phyloP scores from a whole-genome alignment of 2,113 vertebrate genomes.

The Saguinus imperator region DNA sequence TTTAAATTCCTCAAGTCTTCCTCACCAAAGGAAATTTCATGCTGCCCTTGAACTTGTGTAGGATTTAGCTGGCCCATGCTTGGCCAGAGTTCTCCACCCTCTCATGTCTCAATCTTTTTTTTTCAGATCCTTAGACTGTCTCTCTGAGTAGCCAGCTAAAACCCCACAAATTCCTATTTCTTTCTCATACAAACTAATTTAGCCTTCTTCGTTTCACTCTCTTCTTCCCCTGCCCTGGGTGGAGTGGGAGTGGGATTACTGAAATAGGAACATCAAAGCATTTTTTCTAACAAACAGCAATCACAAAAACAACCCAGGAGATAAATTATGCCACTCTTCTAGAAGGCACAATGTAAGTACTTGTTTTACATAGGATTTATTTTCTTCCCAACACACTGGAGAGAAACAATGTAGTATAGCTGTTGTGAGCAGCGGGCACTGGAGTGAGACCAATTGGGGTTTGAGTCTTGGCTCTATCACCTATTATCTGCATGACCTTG shows the following conservation, averaged over 20 bases:
- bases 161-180: background rate
- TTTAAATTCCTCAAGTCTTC: background rate
- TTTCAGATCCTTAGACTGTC: background rate
- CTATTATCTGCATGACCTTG: background rate
- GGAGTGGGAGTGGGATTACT: background rate
- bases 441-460: background rate
- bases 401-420: background rate
- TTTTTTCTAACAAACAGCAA: slow-evolving; percentile 1
- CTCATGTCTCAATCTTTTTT: background rate
- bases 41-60: background rate
- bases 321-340: background rate
- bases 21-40: background rate
- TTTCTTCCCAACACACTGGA: background rate
- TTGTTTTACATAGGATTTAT: background rate
- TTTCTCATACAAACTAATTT: background rate
- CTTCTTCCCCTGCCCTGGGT: background rate
- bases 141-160: background rate
- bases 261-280: background rate
- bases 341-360: background rate
- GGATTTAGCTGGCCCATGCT: background rate
- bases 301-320: background rate
- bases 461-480: background rate
- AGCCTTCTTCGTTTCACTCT: background rate
- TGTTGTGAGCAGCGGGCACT: background rate
- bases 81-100: background rate